phyloP scores from a whole-genome alignment of 1,140 invertebrate genomes.

The Drosophila lacertosa region DNA sequence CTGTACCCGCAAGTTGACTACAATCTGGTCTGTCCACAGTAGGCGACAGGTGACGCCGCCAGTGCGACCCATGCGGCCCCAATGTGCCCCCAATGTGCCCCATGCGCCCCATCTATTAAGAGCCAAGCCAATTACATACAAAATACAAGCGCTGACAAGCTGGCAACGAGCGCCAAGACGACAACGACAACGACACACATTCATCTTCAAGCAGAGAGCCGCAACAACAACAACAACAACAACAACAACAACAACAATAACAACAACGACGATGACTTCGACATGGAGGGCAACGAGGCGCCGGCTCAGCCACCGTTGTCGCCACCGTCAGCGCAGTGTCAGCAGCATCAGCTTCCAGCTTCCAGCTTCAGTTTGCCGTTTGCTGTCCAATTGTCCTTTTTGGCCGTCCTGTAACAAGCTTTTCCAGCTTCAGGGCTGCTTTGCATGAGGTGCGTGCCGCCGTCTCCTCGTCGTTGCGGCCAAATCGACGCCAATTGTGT shows the following conservation, averaged over 20 bases:
- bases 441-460: constrained; percentile 60
- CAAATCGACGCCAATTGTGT: constrained; percentile 64
- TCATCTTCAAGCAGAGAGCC: constrained; percentile 63
- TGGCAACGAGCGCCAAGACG: constrained; percentile 34
- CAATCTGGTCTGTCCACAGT: constrained; percentile 42
- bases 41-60: constrained; percentile 75
- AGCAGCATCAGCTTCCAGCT: constrained; percentile 9
- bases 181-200: constrained; percentile 68
- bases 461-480: constrained; percentile 14
- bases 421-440: constrained; percentile 41
- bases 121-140: constrained; percentile 77
- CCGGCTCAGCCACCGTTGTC: constrained; percentile 33
- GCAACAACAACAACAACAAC: constrained; percentile 35
- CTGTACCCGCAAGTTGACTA: constrained; percentile 27
- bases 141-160: constrained; percentile 78
- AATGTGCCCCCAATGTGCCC: constrained; percentile 19
- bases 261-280: constrained; percentile 20
- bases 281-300: constrained; percentile 55
- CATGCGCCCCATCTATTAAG: constrained; percentile 68
- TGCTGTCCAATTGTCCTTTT: constrained; percentile 32
- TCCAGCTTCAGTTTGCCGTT: no score
- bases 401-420: constrained; percentile 25
- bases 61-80: constrained; percentile 6
- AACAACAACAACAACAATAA: constrained; percentile 36
- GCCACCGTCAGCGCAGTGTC: constrained; percentile 1